phyloP scores from a whole-genome alignment of 1,140 invertebrate genomes.

The Saccostrea cuccullata region DNA sequence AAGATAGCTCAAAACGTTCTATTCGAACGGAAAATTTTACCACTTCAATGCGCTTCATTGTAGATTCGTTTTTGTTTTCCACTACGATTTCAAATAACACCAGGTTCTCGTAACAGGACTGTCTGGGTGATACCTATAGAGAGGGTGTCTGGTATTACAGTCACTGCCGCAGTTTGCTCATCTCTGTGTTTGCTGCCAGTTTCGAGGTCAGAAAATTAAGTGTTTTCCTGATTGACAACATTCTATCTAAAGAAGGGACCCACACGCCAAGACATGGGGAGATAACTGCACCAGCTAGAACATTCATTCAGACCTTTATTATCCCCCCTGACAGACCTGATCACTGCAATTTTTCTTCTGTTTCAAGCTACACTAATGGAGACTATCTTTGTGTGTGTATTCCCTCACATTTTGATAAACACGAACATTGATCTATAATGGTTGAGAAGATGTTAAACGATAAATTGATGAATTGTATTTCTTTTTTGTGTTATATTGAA shows the following conservation, averaged over 20 bases:
- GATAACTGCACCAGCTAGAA: neutral
- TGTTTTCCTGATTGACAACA: neutral
- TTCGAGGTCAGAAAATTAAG: neutral
- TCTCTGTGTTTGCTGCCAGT: neutral
- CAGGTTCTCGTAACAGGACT: neutral
- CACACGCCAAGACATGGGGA: neutral
- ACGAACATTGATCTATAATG: neutral
- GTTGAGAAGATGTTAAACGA: too few relatives aligned
- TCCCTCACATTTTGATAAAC: neutral
- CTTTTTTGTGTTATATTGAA: too few relatives aligned
- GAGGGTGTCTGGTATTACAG: neutral
- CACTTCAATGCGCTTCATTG: too few relatives aligned
- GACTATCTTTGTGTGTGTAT: neutral
- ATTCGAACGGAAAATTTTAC: too few relatives aligned
- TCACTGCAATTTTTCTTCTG: neutral
- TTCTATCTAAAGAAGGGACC: neutral
- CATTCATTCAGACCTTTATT: neutral
- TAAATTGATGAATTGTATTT: too few relatives aligned
- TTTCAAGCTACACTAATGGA: neutral
- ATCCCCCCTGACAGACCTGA: neutral
- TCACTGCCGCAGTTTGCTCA: neutral
- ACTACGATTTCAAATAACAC: too few relatives aligned
- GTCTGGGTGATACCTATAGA: neutral
- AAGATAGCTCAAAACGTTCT: too few relatives aligned
- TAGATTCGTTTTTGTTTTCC: too few relatives aligned